Evolutionary conservation across 2,113 vertebrate genomes (phyloP).

Genomic region (Tyrannus savana): DNA sequence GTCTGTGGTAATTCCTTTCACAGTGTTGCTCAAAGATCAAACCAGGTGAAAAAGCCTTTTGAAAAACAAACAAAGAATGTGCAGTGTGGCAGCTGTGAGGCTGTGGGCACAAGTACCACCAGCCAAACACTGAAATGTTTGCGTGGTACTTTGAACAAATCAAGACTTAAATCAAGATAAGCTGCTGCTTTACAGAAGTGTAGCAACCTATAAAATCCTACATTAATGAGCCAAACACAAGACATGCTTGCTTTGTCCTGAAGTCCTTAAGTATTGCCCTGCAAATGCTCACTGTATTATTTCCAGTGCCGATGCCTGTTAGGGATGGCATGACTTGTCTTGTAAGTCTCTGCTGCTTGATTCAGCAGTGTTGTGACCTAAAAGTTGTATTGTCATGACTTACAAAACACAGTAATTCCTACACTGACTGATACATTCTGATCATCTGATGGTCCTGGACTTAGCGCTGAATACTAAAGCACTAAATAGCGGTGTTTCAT

Average conservation of each 20-base stretch:
- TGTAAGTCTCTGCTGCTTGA: not conserved
- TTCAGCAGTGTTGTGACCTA: not conserved
- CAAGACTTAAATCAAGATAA: not conserved
- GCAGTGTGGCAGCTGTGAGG: not conserved
- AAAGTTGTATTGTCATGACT: not conserved
- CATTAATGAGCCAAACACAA: not conserved
- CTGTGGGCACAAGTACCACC: not conserved
- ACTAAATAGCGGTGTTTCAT: not conserved
- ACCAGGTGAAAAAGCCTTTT: not conserved
- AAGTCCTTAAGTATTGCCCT: not conserved
- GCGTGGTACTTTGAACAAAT: not conserved
- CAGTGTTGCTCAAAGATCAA: not conserved
- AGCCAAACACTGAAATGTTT: not conserved
- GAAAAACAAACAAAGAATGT: not conserved
- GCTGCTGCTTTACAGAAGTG: not conserved
- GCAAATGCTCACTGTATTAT: not conserved
- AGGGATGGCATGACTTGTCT: not conserved
- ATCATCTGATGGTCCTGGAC: not conserved
- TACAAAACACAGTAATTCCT: not conserved
- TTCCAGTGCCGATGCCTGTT: not conserved
- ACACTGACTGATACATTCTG: not conserved
- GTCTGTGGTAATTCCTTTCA: not conserved
- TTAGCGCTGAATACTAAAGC: not conserved
- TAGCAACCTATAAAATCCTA: not conserved
- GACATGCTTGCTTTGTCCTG: not conserved